These are phyloP conservation scores for Pharmacophagus antenor DNA, from an alignment of 2,888 invertebrate species.

Conservation along the genomic window DNA sequence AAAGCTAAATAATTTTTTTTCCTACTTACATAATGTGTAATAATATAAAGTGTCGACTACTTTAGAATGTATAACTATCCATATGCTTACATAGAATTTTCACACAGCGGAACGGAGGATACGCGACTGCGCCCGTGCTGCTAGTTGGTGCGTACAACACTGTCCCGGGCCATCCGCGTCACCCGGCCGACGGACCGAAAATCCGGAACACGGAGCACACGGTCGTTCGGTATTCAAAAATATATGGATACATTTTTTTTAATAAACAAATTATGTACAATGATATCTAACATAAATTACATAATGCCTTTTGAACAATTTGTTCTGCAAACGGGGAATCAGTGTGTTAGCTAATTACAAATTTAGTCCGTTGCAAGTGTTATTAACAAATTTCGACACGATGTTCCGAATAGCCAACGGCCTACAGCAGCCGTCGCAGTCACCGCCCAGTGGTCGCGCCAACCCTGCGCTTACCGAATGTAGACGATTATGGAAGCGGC, in stretches of 20 bases:
- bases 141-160: not conserved
- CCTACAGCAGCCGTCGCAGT: not conserved
- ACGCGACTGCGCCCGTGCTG: not conserved
- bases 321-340: constrained; percentile 7
- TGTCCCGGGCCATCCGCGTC: not conserved
- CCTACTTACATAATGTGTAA: constrained; percentile 80
- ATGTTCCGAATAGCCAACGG: not conserved
- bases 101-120: constrained; percentile 67
- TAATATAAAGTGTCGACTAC: constrained; percentile 81
- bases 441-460: constrained; percentile 47
- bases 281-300: constrained; percentile 14
- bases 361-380: too few relatives aligned
- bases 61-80: constrained; percentile 78
- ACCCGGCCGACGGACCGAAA: not conserved
- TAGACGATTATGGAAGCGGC: constrained; percentile 69
- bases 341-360: too few relatives aligned
- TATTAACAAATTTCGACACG: not conserved
- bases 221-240: not conserved
- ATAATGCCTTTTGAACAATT: constrained; percentile 9
- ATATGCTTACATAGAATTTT: constrained; percentile 76
- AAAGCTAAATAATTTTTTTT: constrained; percentile 80
- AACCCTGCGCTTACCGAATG: constrained; percentile 68
- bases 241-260: not conserved
- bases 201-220: not conserved
- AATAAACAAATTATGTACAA: constrained; percentile 18